A percentile compares a stretch with the other conserved stretches of the same genome.
Conservation (phyloP, 2,113 vertebrate species). For the Xiphorhynchus elegans region DNA sequence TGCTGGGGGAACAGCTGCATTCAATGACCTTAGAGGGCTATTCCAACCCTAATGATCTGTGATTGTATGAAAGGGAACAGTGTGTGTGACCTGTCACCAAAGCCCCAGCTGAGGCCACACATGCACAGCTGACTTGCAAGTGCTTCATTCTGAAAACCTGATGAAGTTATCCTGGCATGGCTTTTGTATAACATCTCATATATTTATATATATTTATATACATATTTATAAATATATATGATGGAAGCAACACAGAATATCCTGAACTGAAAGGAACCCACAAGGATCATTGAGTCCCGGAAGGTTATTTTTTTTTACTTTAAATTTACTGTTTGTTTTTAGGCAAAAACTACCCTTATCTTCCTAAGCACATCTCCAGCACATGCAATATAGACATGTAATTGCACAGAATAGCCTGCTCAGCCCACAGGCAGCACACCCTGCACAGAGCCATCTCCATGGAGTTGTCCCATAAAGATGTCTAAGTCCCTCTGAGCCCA, state of each 20-base stretch:
- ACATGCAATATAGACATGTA: accelerated
- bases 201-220: not conserved
- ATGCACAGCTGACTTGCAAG: not conserved
- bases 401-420: not conserved
- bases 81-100: not conserved
- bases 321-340: not conserved
- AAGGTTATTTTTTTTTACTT: not conserved
- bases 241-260: not conserved
- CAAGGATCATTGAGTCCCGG: not conserved
- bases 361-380: not conserved
- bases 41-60: not conserved
- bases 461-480: not conserved
- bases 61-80: not conserved
- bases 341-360: not conserved
- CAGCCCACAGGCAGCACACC: not conserved
- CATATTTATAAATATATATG: not conserved
- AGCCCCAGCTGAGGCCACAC: not conserved
- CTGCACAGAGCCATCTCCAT: not conserved
- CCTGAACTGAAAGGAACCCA: not conserved
- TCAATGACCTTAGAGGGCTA: not conserved
- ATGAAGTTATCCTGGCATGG: not conserved
- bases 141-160: not conserved
- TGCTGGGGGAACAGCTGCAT: not conserved
- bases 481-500: not conserved
- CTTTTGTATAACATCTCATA: not conserved